These are phyloP conservation scores for Chaetorhynchus papuensis DNA, from an alignment of 2,113 vertebrate species.

Conservation along the genomic window DNA sequence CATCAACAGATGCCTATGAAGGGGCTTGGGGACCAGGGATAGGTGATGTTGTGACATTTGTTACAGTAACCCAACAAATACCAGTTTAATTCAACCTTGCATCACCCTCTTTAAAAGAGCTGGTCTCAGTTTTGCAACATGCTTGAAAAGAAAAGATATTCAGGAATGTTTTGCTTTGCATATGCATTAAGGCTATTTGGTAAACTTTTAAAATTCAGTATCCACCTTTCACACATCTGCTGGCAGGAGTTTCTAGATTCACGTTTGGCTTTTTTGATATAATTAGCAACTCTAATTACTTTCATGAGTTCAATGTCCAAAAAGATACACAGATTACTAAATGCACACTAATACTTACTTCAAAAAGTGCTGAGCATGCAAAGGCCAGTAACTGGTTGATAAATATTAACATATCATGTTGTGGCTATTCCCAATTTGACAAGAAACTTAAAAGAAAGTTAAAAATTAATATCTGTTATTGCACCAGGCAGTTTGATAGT, in stretches of 20 bases:
- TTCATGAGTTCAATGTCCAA: background rate
- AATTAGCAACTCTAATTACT: background rate
- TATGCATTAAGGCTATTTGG: background rate
- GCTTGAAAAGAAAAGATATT: background rate
- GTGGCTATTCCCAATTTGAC: background rate
- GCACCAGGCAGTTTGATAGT: background rate
- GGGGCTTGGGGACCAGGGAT: background rate
- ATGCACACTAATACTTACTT: background rate
- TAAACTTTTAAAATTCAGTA: background rate
- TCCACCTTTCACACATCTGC: background rate
- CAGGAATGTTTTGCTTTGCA: background rate
- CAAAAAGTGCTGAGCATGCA: background rate
- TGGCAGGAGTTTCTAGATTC: background rate
- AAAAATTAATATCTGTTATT: background rate
- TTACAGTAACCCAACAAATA: background rate
- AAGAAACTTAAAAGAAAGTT: background rate
- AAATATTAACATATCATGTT: background rate
- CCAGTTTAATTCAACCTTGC: background rate
- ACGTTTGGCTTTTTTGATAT: background rate
- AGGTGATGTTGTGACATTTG: background rate
- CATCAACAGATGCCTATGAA: background rate
- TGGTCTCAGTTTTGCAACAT: background rate
- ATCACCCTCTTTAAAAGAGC: background rate
- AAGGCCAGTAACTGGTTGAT: background rate
- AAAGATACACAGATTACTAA: background rate